Evolutionary conservation across 1,140 invertebrate genomes (phyloP), one percentile per base, ranked within the genome.

Genomic region (Euwallacea fornicatus): DNA sequence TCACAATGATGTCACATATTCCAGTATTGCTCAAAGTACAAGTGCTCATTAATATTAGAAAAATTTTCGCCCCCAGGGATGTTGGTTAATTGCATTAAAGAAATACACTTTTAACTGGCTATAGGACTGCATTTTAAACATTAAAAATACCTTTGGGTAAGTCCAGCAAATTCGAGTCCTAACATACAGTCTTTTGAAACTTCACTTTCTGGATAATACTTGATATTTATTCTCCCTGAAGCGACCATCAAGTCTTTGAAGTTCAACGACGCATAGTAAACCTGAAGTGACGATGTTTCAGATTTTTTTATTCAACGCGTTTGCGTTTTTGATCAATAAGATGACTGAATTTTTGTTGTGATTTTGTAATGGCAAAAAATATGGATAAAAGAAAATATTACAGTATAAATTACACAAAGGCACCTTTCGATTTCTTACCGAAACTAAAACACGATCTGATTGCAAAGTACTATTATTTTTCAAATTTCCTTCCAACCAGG

Each of bases 161-260:
- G 70, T 41, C 92, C 93, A n/a, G 86, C 85, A 76, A 88, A 90
- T 75, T 95, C 93, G 50, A 93, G 88, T 2, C 92, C 92, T 69
- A 91, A 83, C 0, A 90, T 84, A 75, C 86, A 89, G 46, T 89
- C 86, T 75, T 90, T 86, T 7, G 85, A 78, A 4, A 86, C 76
- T 47, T 89, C 82, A 6, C 84, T 84, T 33, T 80, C 82, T 2
- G 84, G 84, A 15, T 82, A 79, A 0, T 87, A 81, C 76, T 93
- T 90, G 0, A 84, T 79, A 13, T 86, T 85, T 0, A 94, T 81
- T 73, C 90, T 90, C 10, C 91, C 92, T 2, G 88, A 90, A 0
- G 90, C 88, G 0, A 90, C 83, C 91, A 93, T 93, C 0, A 94
- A 78, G 80, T 94, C 92, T 75, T 88, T 86, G 84, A 93, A 93